Percentiles rank a stretch among this genome's conserved stretches.
Conservation (phyloP, 2,113 vertebrate genomes). For the Elephas maximus region DNA sequence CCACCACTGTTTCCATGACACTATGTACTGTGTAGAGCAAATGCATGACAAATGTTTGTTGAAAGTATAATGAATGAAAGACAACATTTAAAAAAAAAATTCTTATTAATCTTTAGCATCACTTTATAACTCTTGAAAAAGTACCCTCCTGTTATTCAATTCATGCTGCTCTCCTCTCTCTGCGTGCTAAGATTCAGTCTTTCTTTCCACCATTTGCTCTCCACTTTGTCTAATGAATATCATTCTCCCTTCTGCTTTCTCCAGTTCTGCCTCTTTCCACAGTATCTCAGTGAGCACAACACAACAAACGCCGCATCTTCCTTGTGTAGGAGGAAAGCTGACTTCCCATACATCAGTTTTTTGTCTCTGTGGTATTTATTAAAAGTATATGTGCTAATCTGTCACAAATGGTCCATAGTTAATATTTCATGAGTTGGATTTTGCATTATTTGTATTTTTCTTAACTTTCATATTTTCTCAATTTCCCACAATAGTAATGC, state of each 20-base stretch:
- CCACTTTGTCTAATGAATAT: not conserved
- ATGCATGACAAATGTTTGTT: too few species aligned
- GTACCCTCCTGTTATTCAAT: not conserved
- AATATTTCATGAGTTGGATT: slow-evolving; percentile 76
- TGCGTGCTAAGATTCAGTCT: not conserved
- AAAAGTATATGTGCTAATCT: slow-evolving; percentile 61
- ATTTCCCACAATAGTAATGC: slow-evolving; percentile 63
- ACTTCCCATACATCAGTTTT: not conserved
- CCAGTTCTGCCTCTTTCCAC: not conserved
- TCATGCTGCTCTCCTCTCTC: not conserved
- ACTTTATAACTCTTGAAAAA: not conserved
- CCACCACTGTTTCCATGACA: not conserved
- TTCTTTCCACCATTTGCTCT: not conserved
- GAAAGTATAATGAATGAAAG: not conserved
- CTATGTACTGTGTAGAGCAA: not conserved
- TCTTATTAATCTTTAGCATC: not conserved
- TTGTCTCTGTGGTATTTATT: slow-evolving; percentile 57
- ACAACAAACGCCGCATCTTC: not conserved
- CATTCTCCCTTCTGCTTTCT: not conserved
- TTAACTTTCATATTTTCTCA: slow-evolving; percentile 73
- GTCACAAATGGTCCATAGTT: slow-evolving; percentile 30
- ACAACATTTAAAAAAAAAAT: too few species aligned
- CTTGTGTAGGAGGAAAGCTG: not conserved
- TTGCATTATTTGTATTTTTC: slow-evolving; percentile 53
- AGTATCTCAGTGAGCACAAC: not conserved